A percentile compares a stretch with the other conserved stretches of the same genome.
phyloP scores from a whole-genome alignment of 2,113 vertebrate species.

The Heliornis fulica region DNA sequence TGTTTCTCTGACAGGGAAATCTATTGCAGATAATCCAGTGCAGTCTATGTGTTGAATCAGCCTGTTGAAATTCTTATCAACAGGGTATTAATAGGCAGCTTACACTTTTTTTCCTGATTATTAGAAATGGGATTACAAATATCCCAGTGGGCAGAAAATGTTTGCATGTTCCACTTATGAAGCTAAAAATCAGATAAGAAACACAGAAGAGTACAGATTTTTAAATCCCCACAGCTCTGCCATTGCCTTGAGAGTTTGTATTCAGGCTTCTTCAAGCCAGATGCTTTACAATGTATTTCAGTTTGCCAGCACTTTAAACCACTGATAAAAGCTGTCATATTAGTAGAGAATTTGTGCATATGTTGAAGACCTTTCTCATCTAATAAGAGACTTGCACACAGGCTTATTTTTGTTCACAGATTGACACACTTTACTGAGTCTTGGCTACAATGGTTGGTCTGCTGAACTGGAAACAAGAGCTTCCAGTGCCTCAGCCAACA shows the following conservation, averaged over 20 bases:
- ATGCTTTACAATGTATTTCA: neutral
- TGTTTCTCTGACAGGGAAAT: neutral
- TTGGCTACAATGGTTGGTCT: neutral
- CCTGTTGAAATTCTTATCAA: neutral
- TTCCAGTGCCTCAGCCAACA: neutral
- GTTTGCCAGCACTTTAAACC: neutral
- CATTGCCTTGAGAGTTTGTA: neutral
- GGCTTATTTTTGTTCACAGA: neutral
- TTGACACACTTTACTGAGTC: neutral
- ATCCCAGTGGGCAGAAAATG: neutral
- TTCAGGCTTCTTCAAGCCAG: neutral
- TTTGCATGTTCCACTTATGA: neutral
- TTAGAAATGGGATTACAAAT: slow-evolving; percentile 26
- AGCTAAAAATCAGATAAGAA: slow-evolving; percentile 25
- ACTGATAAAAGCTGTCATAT: neutral
- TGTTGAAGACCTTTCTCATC: neutral
- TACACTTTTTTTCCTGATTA: neutral
- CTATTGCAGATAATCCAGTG: neutral
- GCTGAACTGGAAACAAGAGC: neutral
- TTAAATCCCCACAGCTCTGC: neutral
- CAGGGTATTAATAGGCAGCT: neutral
- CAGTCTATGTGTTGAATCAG: neutral
- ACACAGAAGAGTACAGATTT: neutral
- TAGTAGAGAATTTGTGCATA: neutral
- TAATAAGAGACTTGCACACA: neutral